These are phyloP conservation scores for Campylomormyrus numenius DNA, from an alignment of 2,113 vertebrate species.

Conservation along the genomic window DNA sequence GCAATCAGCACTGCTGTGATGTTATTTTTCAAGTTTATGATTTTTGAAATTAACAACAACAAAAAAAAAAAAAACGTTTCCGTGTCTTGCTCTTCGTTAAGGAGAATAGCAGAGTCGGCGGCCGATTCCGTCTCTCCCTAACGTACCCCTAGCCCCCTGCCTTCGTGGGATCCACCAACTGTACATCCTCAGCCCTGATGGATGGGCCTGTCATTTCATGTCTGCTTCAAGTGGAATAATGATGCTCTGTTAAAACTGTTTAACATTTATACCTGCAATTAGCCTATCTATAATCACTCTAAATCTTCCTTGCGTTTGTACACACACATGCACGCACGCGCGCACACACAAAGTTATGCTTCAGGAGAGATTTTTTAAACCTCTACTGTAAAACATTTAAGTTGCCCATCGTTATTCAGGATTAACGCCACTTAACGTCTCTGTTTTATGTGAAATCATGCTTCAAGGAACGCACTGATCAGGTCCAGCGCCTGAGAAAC, in stretches of 20 bases:
- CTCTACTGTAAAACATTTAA: not conserved
- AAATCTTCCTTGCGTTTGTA: not conserved
- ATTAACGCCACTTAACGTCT: slow-evolving; percentile 12
- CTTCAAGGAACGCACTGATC: slow-evolving; percentile 19
- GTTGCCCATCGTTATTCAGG: slow-evolving; percentile 2
- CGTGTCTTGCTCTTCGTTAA: not conserved
- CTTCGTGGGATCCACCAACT: slow-evolving; percentile 26
- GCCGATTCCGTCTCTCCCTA: not conserved
- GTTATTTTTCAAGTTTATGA: not conserved
- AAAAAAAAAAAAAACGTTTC: not conserved
- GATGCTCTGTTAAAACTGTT: slow-evolving; percentile 52
- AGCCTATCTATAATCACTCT: slow-evolving; percentile 38
- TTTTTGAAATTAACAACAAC: not conserved
- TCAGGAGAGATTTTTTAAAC: slow-evolving; percentile 1
- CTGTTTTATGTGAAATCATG: slow-evolving; percentile 17
- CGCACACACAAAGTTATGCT: slow-evolving; percentile 15
- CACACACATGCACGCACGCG: not conserved
- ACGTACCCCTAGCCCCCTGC: not conserved
- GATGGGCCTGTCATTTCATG: slow-evolving; percentile 51
- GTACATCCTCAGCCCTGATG: slow-evolving; percentile 58
- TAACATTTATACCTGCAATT: slow-evolving; percentile 38
- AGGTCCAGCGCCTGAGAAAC: not conserved
- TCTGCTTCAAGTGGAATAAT: slow-evolving; percentile 53
- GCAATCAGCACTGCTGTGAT: not conserved
- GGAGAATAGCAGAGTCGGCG: not conserved